These are phyloP conservation scores for Eucriotettix oculatus DNA, from an alignment of 2,888 invertebrate genomes.

Conservation along the genomic window DNA sequence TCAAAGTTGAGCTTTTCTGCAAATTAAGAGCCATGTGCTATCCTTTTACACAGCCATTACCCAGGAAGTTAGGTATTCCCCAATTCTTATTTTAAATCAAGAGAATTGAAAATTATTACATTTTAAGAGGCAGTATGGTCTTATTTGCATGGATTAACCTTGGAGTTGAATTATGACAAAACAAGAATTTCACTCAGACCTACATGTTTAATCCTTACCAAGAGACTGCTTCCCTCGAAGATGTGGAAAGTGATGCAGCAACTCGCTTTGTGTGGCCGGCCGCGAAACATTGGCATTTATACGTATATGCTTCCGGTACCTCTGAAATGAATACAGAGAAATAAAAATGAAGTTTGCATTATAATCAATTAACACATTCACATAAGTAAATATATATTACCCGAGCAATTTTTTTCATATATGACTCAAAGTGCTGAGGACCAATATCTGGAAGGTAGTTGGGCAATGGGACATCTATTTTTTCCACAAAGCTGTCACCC, in stretches of 20 bases:
- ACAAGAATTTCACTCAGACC: neutral
- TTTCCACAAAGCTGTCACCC: conserved; percentile 89
- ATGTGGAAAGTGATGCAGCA: conserved; percentile 27
- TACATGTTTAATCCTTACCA: conserved; percentile 18
- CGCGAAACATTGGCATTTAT: conserved; percentile 23
- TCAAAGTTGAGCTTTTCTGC: conserved; percentile 22
- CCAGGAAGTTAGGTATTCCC: neutral
- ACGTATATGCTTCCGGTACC: conserved; percentile 31
- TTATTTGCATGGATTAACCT: too few relatives aligned
- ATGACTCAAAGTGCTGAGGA: conserved; percentile 69
- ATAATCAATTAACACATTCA: neutral
- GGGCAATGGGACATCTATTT: conserved; percentile 53
- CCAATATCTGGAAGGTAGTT: conserved; percentile 70
- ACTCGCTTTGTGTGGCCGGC: conserved; percentile 23
- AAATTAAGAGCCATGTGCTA: conserved; percentile 4
- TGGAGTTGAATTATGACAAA: neutral
- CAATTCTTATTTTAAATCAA: too few relatives aligned
- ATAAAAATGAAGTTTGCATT: neutral
- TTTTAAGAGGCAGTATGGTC: too few relatives aligned
- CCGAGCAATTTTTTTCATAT: conserved; percentile 56
- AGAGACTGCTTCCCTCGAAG: conserved; percentile 26
- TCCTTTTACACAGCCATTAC: neutral
- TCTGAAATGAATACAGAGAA: conserved; percentile 20
- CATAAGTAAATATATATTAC: conserved; percentile 17
- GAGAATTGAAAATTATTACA: too few relatives aligned